These are phyloP conservation scores for Drosophila murphyi DNA, from an alignment of 1,140 invertebrate genomes.

Conservation along the genomic window DNA sequence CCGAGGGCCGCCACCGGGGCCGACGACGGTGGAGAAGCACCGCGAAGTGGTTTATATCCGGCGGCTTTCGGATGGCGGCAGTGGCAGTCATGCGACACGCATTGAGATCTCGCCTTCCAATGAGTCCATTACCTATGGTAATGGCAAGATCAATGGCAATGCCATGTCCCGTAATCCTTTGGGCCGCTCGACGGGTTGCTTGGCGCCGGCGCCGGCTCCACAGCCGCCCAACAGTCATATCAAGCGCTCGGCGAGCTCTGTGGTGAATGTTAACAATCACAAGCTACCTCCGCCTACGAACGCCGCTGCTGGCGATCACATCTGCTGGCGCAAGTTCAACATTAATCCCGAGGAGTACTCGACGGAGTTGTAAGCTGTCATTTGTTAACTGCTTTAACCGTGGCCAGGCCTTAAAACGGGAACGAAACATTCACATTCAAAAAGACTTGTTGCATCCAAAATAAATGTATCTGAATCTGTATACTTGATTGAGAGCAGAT, in stretches of 20 bases:
- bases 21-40: constrained; percentile 65
- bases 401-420: constrained; percentile 13
- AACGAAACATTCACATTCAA: constrained; percentile 78
- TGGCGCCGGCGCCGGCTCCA: constrained; percentile 44
- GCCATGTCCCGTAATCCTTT: constrained; percentile 75
- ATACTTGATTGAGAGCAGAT: constrained; percentile 40
- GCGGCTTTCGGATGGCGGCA: constrained; percentile 74
- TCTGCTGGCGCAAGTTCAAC: constrained; percentile 83
- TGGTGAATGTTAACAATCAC: constrained; percentile 68
- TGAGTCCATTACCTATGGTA: constrained; percentile 78
- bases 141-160: constrained; percentile 46
- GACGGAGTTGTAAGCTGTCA: constrained; percentile 75
- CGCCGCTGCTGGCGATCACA: constrained; percentile 71
- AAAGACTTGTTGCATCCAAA: constrained; percentile 83
- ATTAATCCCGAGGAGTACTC: constrained; percentile 83
- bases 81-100: constrained; percentile 68
- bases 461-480: constrained; percentile 76
- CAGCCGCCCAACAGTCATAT: constrained; percentile 54
- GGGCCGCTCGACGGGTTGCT: constrained; percentile 68
- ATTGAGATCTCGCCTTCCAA: constrained; percentile 83
- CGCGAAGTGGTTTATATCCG: constrained; percentile 81
- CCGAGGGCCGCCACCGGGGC: constrained; percentile 22
- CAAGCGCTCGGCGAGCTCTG: constrained; percentile 72
- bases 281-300: constrained; percentile 69
- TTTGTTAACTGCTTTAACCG: constrained; percentile 33